phyloP scores from a whole-genome alignment of 2,888 invertebrate genomes.

The Tryphoninae sp. region DNA sequence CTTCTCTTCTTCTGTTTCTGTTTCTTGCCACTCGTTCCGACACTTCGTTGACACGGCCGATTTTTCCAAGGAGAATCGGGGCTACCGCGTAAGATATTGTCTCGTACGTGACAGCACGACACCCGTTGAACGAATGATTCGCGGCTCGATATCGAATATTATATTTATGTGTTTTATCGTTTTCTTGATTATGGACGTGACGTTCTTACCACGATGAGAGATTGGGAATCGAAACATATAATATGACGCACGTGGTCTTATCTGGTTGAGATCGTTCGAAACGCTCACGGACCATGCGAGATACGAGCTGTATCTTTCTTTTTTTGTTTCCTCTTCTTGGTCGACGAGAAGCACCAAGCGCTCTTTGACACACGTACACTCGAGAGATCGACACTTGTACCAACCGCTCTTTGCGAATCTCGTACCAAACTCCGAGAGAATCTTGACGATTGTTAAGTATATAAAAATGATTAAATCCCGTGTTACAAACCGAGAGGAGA shows the following conservation, averaged over 20 bases:
- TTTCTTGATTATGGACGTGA: not conserved
- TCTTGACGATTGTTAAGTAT: too few relatives aligned
- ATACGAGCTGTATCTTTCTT: not conserved
- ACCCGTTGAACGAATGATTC: not conserved
- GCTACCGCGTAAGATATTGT: conserved; percentile 27
- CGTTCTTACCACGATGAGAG: not conserved
- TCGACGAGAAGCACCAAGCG: conserved; percentile 18
- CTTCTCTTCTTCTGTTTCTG: not conserved
- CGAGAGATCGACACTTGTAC: conserved; percentile 25
- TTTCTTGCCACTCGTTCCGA: conserved; percentile 15
- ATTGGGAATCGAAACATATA: not conserved
- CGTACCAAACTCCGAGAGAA: not conserved
- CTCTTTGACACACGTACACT: conserved; percentile 36
- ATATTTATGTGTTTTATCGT: not conserved
- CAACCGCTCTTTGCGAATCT: not conserved
- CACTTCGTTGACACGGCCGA: not conserved
- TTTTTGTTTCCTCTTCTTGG: not conserved
- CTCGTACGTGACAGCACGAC: conserved; percentile 20
- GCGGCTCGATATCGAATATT: not conserved
- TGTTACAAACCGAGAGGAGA: not conserved
- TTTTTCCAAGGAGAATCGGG: conserved; percentile 37
- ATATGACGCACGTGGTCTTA: conserved; percentile 50
- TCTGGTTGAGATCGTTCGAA: conserved; percentile 18
- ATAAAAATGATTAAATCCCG: conserved; percentile 1
- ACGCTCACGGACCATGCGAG: conserved; percentile 23